A percentile compares a stretch with the other conserved stretches of the same genome.
Evolutionary conservation across 2,113 vertebrate genomes (phyloP).

Genomic region (Myrmophylax atrothorax): DNA sequence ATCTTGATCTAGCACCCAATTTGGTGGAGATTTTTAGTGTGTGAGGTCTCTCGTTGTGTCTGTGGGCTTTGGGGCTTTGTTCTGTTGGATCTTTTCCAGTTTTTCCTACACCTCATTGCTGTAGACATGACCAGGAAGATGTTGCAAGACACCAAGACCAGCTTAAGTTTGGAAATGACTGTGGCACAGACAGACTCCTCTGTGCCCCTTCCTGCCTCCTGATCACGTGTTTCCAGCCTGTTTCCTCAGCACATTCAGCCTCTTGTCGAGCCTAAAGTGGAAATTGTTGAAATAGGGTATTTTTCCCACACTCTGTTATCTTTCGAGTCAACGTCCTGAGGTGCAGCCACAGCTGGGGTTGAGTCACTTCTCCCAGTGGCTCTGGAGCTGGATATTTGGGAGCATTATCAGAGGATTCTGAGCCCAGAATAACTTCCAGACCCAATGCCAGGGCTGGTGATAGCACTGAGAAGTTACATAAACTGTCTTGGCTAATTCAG

Average conservation of each 20-base stretch:
- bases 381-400: neutral
- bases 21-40: neutral
- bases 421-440: neutral
- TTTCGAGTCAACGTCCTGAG: neutral
- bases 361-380: neutral
- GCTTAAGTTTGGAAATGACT: neutral
- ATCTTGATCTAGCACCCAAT: neutral
- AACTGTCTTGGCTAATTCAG: neutral
- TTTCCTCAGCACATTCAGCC: neutral
- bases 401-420: neutral
- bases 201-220: neutral
- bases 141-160: neutral
- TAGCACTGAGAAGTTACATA: neutral
- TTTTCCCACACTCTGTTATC: rapidly evolving
- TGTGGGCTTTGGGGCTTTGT: rapidly evolving
- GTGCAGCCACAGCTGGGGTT: neutral
- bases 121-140: neutral
- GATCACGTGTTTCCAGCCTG: neutral
- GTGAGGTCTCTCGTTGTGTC: neutral
- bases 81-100: neutral
- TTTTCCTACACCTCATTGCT: neutral
- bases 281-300: neutral
- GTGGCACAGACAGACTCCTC: neutral
- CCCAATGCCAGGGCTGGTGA: neutral
- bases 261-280: neutral